Conservation (phyloP, 2,113 vertebrate species). For the Girardinichthys multiradiatus region DNA sequence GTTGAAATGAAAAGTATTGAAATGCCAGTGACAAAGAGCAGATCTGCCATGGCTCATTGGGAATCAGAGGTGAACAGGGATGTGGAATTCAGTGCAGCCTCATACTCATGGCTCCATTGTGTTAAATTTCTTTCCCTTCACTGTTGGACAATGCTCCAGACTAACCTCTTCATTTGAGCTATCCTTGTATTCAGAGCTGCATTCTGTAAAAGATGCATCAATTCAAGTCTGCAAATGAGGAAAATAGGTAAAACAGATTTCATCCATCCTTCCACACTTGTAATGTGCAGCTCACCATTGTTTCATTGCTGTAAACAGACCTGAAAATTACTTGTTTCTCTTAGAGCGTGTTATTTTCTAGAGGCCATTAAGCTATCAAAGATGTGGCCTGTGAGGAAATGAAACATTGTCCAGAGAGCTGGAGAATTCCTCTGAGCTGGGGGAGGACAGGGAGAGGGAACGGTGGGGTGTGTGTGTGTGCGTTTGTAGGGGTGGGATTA, state of each 20-base stretch:
- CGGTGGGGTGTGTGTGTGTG: slow-evolving; percentile 4
- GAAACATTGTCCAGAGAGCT: slow-evolving; percentile 84
- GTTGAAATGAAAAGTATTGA: slow-evolving; percentile 55
- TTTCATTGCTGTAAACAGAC: slow-evolving; percentile 19
- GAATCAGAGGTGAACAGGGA: slow-evolving; percentile 53
- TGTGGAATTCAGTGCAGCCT: slow-evolving; percentile 47
- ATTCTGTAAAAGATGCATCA: slow-evolving; percentile 39
- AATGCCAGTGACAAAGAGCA: slow-evolving; percentile 70
- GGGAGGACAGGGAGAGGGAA: slow-evolving; percentile 65
- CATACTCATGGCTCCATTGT: slow-evolving; percentile 43
- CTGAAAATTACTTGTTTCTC: slow-evolving; percentile 31
- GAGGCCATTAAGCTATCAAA: slow-evolving; percentile 82
- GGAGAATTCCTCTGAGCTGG: slow-evolving; percentile 76
- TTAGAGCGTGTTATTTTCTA: slow-evolving; percentile 42
- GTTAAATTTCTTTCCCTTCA: slow-evolving; percentile 38
- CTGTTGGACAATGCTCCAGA: slow-evolving; percentile 58
- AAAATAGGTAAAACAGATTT: neutral
- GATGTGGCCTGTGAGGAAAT: slow-evolving; percentile 76
- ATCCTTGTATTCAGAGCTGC: slow-evolving; percentile 36
- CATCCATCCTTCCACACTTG: slow-evolving; percentile 11
- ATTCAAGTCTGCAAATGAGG: neutral
- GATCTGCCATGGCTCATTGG: slow-evolving; percentile 50
- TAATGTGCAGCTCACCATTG: slow-evolving; percentile 12
- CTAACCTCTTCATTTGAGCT: slow-evolving; percentile 36
- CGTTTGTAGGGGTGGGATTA: slow-evolving; percentile 38